phyloP scores from a whole-genome alignment of 2,888 invertebrate genomes.

The Drymonia ruficornis region DNA sequence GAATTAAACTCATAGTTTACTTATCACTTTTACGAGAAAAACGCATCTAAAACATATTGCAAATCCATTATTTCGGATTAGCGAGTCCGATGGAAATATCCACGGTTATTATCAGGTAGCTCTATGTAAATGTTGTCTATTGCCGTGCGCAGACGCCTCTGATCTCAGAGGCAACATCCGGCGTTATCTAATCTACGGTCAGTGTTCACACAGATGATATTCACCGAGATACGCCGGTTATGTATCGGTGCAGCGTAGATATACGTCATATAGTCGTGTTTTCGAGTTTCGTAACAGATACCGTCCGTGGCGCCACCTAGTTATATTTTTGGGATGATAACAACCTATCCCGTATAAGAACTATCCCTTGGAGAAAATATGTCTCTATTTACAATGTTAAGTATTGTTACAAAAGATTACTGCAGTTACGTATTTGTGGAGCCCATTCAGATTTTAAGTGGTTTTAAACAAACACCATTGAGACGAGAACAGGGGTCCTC shows the following conservation, averaged over 20 bases:
- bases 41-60: conserved; percentile 5
- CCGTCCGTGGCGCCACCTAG: too few relatives aligned
- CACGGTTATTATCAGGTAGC: conserved; percentile 54
- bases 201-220: conserved; percentile 72
- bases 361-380: conserved; percentile 11
- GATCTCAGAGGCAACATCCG: conserved; percentile 73
- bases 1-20: neutral
- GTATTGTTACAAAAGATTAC: conserved; percentile 72
- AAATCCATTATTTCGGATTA: conserved; percentile 23
- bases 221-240: conserved; percentile 64
- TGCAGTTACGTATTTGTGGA: conserved; percentile 65
- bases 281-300: conserved; percentile 35
- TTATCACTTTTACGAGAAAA: neutral
- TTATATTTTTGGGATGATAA: too few relatives aligned
- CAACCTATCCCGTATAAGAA: too few relatives aligned
- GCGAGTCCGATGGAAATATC: conserved; percentile 47
- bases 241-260: conserved; percentile 39
- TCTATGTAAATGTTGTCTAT: conserved; percentile 48
- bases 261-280: conserved; percentile 31
- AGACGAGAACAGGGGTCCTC: conserved; percentile 64
- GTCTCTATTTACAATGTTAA: conserved; percentile 47
- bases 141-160: conserved; percentile 44
- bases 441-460: conserved; percentile 69
- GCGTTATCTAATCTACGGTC: conserved; percentile 82
- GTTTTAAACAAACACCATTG: conserved; percentile 78